Evolutionary conservation across 2,797 vertebrate species (phyloP).

Genomic region (Menidia menidia): DNA sequence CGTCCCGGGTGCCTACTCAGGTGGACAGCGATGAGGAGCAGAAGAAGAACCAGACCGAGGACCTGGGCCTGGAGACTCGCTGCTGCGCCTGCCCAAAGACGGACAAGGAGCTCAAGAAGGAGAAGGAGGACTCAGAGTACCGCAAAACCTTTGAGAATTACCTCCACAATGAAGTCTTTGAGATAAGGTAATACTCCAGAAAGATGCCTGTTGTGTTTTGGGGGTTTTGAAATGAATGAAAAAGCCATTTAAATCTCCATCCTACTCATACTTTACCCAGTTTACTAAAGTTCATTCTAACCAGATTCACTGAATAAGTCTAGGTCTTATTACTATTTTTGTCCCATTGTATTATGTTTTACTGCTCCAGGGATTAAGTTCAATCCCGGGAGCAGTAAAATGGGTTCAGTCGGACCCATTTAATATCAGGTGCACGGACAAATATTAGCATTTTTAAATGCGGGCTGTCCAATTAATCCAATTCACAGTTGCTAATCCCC

Average conservation of each 20-base stretch:
- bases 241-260: background rate
- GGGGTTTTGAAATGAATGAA: constrained; percentile 6
- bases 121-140: constrained; percentile 93
- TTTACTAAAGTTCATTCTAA: background rate
- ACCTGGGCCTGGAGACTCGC: constrained; percentile 80
- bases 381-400: too few relatives aligned
- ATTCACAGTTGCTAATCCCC: background rate
- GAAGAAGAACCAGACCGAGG: constrained; percentile 89
- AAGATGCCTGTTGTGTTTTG: background rate
- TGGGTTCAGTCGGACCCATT: background rate
- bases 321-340: background rate
- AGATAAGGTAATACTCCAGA: constrained; percentile 78
- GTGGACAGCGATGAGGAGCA: constrained; percentile 83
- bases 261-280: background rate
- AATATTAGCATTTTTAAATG: background rate
- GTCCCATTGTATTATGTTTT: background rate
- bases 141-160: constrained; percentile 95
- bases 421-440: too few relatives aligned
- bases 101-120: constrained; percentile 94
- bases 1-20: constrained; percentile 86
- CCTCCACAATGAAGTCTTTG: constrained; percentile 96
- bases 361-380: background rate
- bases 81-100: constrained; percentile 97
- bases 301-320: background rate
- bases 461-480: background rate